phyloP scores from a whole-genome alignment of 2,888 invertebrate genomes.

The Eupithecia tripunctaria region DNA sequence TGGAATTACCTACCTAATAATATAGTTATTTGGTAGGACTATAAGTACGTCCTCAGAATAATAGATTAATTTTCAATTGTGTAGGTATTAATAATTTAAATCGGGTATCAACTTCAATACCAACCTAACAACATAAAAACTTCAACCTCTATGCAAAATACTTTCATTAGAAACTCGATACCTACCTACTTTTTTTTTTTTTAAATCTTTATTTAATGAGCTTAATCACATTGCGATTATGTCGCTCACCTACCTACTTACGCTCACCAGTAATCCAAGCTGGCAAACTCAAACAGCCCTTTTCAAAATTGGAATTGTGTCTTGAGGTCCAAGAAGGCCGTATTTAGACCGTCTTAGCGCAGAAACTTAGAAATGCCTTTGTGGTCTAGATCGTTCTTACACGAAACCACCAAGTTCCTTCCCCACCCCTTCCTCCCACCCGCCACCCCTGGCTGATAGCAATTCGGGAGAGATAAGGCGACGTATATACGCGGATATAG shows the following conservation, averaged over 20 bases:
- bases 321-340: constrained; percentile 6
- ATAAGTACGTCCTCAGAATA: no score
- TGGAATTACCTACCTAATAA: no score
- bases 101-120: not conserved
- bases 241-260: no score
- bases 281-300: not conserved
- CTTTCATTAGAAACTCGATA: not conserved
- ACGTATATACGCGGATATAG: constrained; percentile 39
- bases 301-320: constrained; percentile 8
- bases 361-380: constrained; percentile 17
- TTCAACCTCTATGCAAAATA: not conserved
- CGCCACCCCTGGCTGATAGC: constrained; percentile 47
- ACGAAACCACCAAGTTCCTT: constrained; percentile 27
- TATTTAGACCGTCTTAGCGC: not conserved
- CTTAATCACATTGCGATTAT: no score
- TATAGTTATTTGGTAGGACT: no score
- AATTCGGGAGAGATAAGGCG: constrained; percentile 60
- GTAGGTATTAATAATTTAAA: not conserved
- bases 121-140: not conserved
- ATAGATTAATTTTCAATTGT: no score
- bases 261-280: not conserved
- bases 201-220: no score
- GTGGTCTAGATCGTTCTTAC: constrained; percentile 28
- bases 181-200: no score
- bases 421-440: constrained; percentile 34